Evolutionary conservation across 2,797 vertebrate genomes (phyloP).

Genomic region (Enteromius trimaculatus): DNA sequence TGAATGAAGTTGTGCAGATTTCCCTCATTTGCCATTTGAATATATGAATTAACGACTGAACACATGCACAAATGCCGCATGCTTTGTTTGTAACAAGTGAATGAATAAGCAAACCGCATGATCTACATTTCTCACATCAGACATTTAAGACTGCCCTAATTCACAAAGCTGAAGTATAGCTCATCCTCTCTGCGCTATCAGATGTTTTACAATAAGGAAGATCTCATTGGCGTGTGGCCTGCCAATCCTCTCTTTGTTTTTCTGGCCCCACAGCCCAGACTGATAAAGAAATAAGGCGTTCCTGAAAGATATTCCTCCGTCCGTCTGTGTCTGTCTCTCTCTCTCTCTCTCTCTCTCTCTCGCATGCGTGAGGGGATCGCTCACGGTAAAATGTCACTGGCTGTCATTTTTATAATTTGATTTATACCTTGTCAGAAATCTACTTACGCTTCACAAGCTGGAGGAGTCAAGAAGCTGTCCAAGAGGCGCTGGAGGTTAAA

Average conservation of each 20-base stretch:
- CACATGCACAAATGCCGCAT: not conserved
- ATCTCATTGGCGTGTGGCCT: conserved; percentile 40
- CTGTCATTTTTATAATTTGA: conserved; percentile 74
- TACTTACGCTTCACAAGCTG: conserved; percentile 65
- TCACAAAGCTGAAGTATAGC: conserved; percentile 48
- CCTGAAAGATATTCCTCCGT: conserved; percentile 46
- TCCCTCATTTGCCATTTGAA: not conserved
- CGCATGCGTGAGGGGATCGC: conserved; percentile 51
- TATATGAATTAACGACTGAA: conserved; percentile 2
- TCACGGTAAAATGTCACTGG: conserved; percentile 67
- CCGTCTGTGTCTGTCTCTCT: not conserved
- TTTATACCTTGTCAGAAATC: conserved; percentile 70
- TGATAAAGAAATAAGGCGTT: conserved; percentile 55
- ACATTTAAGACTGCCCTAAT: conserved; percentile 51
- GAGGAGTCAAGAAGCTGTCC: conserved; percentile 64
- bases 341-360: conserved; percentile 15
- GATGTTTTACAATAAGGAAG: conserved; percentile 43
- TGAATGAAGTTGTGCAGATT: not conserved
- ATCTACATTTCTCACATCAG: conserved; percentile 39
- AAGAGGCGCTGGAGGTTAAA: conserved; percentile 65
- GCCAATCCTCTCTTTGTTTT: conserved; percentile 55
- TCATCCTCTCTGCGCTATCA: conserved; percentile 52
- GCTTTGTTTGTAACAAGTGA: not conserved
- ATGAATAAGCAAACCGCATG: conserved; percentile 21
- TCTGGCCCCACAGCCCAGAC: conserved; percentile 41